Evolutionary conservation across 2,113 vertebrate genomes (phyloP).

Genomic region (Clupea harengus): DNA sequence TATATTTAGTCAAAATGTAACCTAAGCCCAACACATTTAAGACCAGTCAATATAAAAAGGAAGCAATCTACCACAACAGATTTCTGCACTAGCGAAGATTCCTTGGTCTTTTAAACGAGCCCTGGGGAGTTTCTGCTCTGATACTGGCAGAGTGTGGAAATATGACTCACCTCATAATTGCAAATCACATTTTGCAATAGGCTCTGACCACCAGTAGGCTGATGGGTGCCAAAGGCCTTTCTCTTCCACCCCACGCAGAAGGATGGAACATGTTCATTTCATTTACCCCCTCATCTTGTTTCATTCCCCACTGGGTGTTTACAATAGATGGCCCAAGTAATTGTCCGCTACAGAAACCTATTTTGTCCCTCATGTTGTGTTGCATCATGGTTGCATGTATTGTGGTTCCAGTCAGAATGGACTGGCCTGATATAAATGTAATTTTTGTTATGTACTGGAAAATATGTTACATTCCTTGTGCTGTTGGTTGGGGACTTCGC

Average conservation of each 20-base stretch:
- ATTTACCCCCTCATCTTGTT: neutral
- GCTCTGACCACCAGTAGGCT: neutral
- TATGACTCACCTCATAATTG: conserved; percentile 9
- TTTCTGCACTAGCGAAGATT: neutral
- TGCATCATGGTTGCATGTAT: too few relatives aligned
- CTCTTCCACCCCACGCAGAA: neutral
- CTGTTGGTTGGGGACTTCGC: too few relatives aligned
- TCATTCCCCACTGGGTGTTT: neutral
- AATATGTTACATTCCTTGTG: too few relatives aligned
- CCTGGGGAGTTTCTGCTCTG: neutral
- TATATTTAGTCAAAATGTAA: neutral
- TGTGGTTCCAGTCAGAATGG: too few relatives aligned
- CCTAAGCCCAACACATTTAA: neutral
- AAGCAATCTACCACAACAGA: neutral
- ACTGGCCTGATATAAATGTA: too few relatives aligned
- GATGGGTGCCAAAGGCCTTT: neutral
- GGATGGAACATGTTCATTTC: neutral
- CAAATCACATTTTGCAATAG: neutral
- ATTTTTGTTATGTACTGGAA: too few relatives aligned
- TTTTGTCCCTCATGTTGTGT: too few relatives aligned
- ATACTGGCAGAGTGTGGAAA: neutral
- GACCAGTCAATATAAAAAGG: neutral
- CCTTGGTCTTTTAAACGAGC: neutral
- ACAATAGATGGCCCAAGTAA: neutral
- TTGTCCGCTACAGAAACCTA: neutral